Percentiles rank a stretch among this genome's conserved stretches.
phyloP scores from a whole-genome alignment of 2,888 invertebrate species.

The Belgica antarctica region DNA sequence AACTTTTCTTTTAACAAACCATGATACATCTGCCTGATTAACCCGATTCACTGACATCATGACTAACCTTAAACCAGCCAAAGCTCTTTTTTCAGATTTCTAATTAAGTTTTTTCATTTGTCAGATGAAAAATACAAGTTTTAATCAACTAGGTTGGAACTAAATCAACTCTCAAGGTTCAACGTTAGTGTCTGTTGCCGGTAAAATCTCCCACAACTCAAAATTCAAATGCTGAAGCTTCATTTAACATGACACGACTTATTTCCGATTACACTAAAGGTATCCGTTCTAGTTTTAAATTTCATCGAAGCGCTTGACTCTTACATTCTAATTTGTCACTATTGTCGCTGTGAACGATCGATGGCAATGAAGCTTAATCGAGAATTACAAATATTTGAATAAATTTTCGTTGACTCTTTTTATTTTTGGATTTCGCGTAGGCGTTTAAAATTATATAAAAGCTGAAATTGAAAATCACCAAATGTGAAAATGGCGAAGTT shows the following conservation, averaged over 20 bases:
- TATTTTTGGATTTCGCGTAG: neutral
- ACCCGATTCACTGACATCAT: too few relatives aligned
- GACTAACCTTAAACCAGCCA: neutral
- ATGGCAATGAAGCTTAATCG: conserved; percentile 31
- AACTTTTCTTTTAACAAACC: too few relatives aligned
- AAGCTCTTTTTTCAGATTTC: neutral
- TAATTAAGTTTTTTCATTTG: conserved; percentile 10
- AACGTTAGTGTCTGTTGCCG: neutral
- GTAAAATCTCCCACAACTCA: neutral
- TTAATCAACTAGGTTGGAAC: neutral
- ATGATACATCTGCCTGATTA: too few relatives aligned
- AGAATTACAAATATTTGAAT: conserved; percentile 36
- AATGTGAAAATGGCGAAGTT: neutral
- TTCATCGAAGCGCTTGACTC: neutral
- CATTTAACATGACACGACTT: conserved; percentile 1
- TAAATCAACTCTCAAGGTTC: conserved; percentile 2
- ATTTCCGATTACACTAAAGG: conserved; percentile 43
- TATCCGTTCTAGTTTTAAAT: conserved; percentile 36
- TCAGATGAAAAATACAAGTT: conserved; percentile 13
- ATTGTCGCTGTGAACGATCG: conserved; percentile 28
- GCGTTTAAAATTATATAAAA: neutral
- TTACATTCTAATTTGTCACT: neutral
- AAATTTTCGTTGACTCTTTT: neutral
- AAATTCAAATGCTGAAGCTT: neutral
- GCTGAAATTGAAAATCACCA: neutral